A percentile compares a stretch with the other conserved stretches of the same genome.
Conservation (phyloP, 2,797 vertebrate species). For the Trichosurus vulpecula region DNA sequence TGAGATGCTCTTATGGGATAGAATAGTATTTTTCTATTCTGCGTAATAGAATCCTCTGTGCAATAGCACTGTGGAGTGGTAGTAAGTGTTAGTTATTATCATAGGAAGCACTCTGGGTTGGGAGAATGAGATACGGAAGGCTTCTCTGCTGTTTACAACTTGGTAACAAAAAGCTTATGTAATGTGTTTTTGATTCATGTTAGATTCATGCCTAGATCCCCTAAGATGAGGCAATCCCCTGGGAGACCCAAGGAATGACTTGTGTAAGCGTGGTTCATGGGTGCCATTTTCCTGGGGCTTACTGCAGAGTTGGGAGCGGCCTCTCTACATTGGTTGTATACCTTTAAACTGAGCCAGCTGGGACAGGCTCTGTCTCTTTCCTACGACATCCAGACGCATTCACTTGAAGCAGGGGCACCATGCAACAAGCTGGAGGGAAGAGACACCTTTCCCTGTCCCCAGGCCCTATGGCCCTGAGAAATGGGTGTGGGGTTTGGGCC, state of each 20-base stretch:
- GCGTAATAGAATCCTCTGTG: not conserved
- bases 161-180: slow-evolving; percentile 65
- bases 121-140: slow-evolving; percentile 74
- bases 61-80: not conserved
- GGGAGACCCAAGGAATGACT: not conserved
- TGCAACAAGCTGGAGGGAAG: too few species aligned
- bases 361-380: too few species aligned
- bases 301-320: not conserved
- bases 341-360: not conserved
- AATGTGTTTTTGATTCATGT: not conserved
- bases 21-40: not conserved
- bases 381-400: too few species aligned
- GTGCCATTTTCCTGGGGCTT: not conserved
- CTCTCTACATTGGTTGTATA: not conserved
- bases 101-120: slow-evolving; percentile 2
- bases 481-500: too few species aligned
- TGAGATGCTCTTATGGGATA: not conserved
- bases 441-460: too few species aligned
- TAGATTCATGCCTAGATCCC: not conserved
- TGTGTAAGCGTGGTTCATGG: not conserved
- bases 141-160: slow-evolving; percentile 78
- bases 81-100: not conserved
- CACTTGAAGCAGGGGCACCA: too few species aligned
- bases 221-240: not conserved
- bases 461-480: too few species aligned